Conservation (phyloP, 2,113 vertebrate species). For the Turdus rufiventris region DNA sequence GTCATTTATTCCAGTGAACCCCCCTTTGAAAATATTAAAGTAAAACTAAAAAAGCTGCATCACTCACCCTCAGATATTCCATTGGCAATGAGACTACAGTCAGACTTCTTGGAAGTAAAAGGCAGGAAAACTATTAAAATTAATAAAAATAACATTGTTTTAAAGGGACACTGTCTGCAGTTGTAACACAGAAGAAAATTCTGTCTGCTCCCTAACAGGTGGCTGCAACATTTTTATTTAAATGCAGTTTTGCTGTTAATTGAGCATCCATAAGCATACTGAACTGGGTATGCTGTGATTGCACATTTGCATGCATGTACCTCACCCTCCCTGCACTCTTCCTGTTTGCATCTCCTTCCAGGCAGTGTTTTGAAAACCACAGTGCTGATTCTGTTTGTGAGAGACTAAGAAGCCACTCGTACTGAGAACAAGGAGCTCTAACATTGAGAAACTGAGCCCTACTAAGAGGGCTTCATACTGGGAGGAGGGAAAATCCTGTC, state of each 20-base stretch:
- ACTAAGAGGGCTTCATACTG: not conserved
- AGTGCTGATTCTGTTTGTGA: not conserved
- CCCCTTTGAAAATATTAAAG: not conserved
- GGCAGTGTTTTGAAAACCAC: not conserved
- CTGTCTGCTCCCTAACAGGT: not conserved
- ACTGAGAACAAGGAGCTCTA: not conserved
- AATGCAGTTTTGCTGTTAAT: not conserved
- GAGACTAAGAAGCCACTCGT: not conserved
- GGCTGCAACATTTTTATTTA: not conserved
- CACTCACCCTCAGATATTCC: not conserved
- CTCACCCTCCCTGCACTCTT: not conserved
- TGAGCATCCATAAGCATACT: not conserved
- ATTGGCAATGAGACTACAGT: not conserved
- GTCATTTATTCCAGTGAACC: slow-evolving; percentile 13
- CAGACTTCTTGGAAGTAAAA: not conserved
- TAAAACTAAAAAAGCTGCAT: not conserved
- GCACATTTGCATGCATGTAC: not conserved
- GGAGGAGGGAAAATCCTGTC: not conserved
- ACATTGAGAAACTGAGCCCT: not conserved
- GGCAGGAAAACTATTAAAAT: not conserved
- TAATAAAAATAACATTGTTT: not conserved
- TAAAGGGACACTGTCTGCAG: not conserved
- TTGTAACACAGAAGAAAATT: not conserved
- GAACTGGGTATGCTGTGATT: not conserved
- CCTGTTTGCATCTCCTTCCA: not conserved